Conservation (phyloP, 1,140 invertebrate genomes). For the Pogonognathellus flavescens region DNA sequence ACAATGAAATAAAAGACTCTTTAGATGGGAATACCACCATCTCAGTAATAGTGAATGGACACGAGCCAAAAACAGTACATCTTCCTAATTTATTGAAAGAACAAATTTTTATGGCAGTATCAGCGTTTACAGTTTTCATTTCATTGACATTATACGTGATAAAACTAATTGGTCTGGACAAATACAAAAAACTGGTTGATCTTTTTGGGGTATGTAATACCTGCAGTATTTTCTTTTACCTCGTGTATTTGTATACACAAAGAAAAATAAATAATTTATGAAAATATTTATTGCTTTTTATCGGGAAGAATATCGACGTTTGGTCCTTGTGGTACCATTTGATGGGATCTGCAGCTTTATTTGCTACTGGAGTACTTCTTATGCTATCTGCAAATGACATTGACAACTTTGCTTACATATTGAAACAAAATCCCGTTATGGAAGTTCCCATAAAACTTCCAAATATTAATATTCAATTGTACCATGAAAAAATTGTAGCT, state of each 20-base stretch:
- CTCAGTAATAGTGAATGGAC: background rate
- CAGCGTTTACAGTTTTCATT: background rate
- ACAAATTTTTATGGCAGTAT: background rate
- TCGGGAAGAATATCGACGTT: too few species aligned
- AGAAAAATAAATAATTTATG: too few species aligned
- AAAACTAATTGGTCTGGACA: background rate
- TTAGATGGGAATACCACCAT: background rate
- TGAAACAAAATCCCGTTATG: background rate
- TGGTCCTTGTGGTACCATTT: background rate
- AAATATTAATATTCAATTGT: background rate
- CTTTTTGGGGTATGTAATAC: too few species aligned
- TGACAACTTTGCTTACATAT: background rate
- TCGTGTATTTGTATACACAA: too few species aligned
- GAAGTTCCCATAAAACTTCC: background rate
- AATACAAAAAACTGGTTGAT: too few species aligned
- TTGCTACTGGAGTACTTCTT: background rate
- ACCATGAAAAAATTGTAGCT: background rate
- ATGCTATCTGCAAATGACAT: background rate
- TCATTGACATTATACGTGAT: background rate
- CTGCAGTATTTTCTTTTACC: too few species aligned
- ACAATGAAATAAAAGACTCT: background rate
- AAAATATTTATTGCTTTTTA: too few species aligned
- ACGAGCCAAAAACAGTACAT: background rate
- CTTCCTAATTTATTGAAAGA: background rate
- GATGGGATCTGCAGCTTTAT: background rate